phyloP scores from a whole-genome alignment of 2,888 invertebrate genomes.

The Mantis religiosa region DNA sequence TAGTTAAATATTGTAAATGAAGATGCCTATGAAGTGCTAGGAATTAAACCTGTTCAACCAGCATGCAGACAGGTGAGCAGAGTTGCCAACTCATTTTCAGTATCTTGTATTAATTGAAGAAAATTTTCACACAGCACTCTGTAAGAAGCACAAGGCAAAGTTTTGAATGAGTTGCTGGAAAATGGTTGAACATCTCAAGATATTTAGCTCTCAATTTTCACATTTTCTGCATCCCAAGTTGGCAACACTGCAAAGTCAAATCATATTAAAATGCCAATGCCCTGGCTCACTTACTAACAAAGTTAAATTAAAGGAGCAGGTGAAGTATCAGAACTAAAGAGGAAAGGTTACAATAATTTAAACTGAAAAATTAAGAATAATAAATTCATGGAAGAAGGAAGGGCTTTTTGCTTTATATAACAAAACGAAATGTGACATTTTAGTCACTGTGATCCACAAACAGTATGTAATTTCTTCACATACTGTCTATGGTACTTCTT shows the following conservation, averaged over 20 bases:
- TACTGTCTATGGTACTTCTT: not conserved
- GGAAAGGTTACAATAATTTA: not conserved
- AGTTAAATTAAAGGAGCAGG: conserved; percentile 20
- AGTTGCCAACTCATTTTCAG: conserved; percentile 24
- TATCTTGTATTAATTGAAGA: not conserved
- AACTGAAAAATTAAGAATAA: conserved; percentile 18
- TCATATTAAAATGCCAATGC: conserved; percentile 67
- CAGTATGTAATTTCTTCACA: not conserved
- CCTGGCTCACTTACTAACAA: conserved; percentile 63
- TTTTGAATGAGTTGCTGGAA: not conserved
- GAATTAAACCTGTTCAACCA: conserved; percentile 4
- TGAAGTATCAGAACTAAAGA: not conserved
- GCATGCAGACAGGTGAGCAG: conserved; percentile 16
- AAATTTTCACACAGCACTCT: not conserved
- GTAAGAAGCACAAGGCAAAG: not conserved
- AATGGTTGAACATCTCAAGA: not conserved
- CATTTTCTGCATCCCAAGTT: conserved; percentile 13
- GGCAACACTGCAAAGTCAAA: conserved; percentile 24
- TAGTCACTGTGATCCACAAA: not conserved
- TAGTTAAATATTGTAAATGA: not conserved
- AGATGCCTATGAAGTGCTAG: conserved; percentile 8
- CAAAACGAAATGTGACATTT: not conserved
- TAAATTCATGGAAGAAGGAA: not conserved
- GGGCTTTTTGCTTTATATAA: not conserved
- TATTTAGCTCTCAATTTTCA: not conserved